Base-by-base conservation (phyloP, 2,888 invertebrate species). In the Brenthis hecate region DNA sequence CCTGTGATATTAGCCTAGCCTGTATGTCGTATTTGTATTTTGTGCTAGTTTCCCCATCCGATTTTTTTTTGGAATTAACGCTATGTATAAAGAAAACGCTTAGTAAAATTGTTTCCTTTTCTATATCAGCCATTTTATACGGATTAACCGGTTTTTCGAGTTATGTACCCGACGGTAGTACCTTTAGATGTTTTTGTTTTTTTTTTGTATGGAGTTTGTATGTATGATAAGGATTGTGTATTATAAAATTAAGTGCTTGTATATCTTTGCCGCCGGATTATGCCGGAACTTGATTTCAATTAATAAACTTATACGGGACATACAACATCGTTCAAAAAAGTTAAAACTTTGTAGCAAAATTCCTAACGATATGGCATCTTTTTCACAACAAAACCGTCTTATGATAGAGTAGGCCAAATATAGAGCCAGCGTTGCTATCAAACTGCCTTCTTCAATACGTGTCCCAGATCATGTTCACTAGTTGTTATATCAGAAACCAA, bases 1-100 rank as follows among this genome's bases (percentile, higher is more conserved):
- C 87, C 92, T 92, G 92, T 92, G 92, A 92, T 92, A 92, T 92
- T 92, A 92, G 92, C 89, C 90, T 92, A 92, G 91, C 89, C 88
- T 91, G 87, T 89, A 88, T 91, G 89, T 91, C 86, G 92, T 91
- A 88, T 91, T 89, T 89, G 72, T 72, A 72, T 72, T 70, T 70
- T 72, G 91, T 91, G 91, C 92, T 91, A 91, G 90, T 88, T 90
- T 87, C 82, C 87, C 86, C 85, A 85, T 85, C 84, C 84, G 79
- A 82, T 85, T 86, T 85, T 70, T 23, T 68, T 90, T 88, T 86
- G 83, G 83, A 87, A 81, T 85, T 85, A 83, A 85, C 83, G 88
- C 90, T 88, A 75, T 88, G 85, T 88, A 88, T 85, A 85, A 85
- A 78, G 68, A 75, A 74, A 74, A 74, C 72, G 79, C 80, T 90